Evolutionary conservation across 2,797 vertebrate genomes (phyloP).

Genomic region (Enteromius trimaculatus): DNA sequence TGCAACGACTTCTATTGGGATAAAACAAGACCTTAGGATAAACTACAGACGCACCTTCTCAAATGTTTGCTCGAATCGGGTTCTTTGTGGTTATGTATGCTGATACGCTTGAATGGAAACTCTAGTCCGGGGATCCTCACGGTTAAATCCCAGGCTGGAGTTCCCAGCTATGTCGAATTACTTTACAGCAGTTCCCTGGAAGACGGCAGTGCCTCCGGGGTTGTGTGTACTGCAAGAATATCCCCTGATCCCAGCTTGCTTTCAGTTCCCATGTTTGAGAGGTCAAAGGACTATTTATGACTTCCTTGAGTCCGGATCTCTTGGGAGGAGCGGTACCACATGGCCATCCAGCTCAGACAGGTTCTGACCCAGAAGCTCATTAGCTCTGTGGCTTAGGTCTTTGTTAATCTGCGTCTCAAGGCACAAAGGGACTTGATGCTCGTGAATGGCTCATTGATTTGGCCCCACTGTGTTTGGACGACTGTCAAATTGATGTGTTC

Average conservation of each 20-base stretch:
- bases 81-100: neutral
- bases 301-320: slow-evolving; percentile 40
- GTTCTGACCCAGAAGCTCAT: slow-evolving; percentile 42
- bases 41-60: neutral
- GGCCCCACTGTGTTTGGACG: neutral
- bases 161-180: neutral
- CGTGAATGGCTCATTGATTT: slow-evolving; percentile 25
- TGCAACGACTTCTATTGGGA: neutral
- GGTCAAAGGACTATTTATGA: slow-evolving; percentile 50
- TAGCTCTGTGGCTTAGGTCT: slow-evolving; percentile 10
- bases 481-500: slow-evolving; percentile 2
- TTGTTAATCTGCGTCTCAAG: neutral
- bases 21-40: neutral
- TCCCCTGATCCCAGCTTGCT: slow-evolving; percentile 31
- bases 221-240: slow-evolving; percentile 27
- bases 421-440: slow-evolving; percentile 8
- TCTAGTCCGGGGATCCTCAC: neutral
- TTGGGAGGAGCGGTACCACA: slow-evolving; percentile 13
- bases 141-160: neutral
- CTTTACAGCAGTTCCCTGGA: slow-evolving; percentile 7
- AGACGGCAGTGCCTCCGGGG: slow-evolving; percentile 27
- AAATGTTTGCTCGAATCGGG: neutral
- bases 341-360: slow-evolving; percentile 43
- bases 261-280: slow-evolving; percentile 48
- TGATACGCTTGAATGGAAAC: neutral